Evolutionary conservation across 2,113 vertebrate species (phyloP), one percentile per base, ranked within the genome.

Genomic region (Chiloscyllium plagiosum): DNA sequence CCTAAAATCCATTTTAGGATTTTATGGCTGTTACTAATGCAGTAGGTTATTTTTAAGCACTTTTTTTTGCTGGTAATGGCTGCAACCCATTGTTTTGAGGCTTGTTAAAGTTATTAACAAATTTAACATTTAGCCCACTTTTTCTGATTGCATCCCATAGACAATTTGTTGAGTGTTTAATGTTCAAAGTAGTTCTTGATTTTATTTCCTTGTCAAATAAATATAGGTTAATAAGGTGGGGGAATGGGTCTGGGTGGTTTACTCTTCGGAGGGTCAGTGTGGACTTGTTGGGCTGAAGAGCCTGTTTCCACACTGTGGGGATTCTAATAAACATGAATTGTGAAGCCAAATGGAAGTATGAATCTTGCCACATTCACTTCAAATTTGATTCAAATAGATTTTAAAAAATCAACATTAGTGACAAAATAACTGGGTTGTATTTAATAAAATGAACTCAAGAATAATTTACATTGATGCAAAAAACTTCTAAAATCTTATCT

Each of bases 1-100:
- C 33, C 61, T 33, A 37, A 66, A 20, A 65, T 92, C 89, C 89
- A 37, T 66, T 20, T 66, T 93, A 20, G 89, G n/a, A 93, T 66
- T 66, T 66, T 61, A 33, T 93, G 20, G 33, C 50, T 89, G 50
- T 24, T 56, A 17, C 50, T 89, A 86, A 26, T 15, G 56, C 33
- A 66, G 33, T 65, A 93, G 89, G 61, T 37, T 93, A 93, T 93
- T 93, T 90, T 66, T 66, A 93, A 93, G 89, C 17, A 66, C 29
- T 61, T 89, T 89, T 92, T 42, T 87, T 93, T n/a, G 6, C 33
- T 66, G 56, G 6, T 93, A 93, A 20, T 22, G n/a, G 29, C 33
- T 66, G 37, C 66, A 93, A 93, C 33, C 89, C 56, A 93, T 93
- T 93, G 61, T 93, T 93, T 68, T 37, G 61, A 66, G 15, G 89